Base-by-base conservation (phyloP, 2,888 invertebrate genomes). In the Tenthredo amoena region DNA sequence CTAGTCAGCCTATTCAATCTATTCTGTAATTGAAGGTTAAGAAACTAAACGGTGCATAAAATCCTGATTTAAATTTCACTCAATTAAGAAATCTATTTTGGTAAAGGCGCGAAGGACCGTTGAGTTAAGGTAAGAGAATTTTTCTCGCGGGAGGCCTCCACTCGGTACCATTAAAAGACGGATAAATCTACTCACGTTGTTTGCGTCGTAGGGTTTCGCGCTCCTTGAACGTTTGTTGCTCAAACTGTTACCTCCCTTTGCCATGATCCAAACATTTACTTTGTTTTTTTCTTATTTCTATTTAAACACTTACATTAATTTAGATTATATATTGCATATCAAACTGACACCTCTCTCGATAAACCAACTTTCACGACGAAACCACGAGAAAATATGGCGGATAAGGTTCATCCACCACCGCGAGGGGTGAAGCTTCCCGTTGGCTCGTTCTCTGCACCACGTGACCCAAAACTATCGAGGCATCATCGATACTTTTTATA, bases 151-250 rank as follows among this genome's bases (percentile, higher is more conserved):
- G 76, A 84, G 83, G 84, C 47, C 74, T 58, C 34, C 74, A 84
- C 85, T 88, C 86, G 86, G 85, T 85, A 82, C 68, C 58, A 83
- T 50, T 68, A 84, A 62, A 26, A 37, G 40, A 40, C 2, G 58
- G 26, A 81, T 62, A 62, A 58, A 87, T 86, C 72, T 92, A 94
- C 94, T 94, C 92, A 94, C 94, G 91, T 94, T 94, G 89, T 94
- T 94, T 89, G 92, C 92, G 89, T 94, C 94, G 90, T 94, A 94
- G 85, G 94, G 94, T 88, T 94, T 94, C 87, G 92, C 91, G 88
- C 91, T 91, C 89, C 90, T 92, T 86, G 92, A 89, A 87, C 92
- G 92, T 89, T 91, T 92, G 86, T 90, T 92, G 87, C 90, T 89
- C 86, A 90, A 87, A 90, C 91, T 93, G 88, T 92, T 92, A 89